Evolutionary conservation across 2,888 invertebrate genomes (phyloP).

Genomic region (Phorcus lineatus): DNA sequence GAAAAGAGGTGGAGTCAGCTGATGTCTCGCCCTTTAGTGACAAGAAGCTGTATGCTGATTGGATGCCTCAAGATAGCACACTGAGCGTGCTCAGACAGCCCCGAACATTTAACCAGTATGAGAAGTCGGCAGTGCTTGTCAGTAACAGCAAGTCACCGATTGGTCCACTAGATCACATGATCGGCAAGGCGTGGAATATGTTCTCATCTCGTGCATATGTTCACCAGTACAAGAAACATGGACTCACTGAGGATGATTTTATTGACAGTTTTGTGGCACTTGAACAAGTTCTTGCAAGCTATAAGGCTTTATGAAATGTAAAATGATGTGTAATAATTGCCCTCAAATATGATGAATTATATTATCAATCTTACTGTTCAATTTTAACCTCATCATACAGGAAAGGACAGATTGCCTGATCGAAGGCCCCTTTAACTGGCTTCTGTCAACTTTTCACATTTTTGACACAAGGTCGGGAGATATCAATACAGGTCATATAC

Average conservation of each 20-base stretch:
- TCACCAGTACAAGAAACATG: constrained; percentile 75
- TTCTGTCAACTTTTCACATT: no score
- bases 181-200: constrained; percentile 75
- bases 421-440: no score
- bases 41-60: constrained; percentile 63
- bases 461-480: no score
- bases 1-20: constrained; percentile 57
- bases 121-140: constrained; percentile 72
- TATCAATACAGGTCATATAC: no score
- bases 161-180: constrained; percentile 63
- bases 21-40: constrained; percentile 64
- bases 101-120: constrained; percentile 68
- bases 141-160: constrained; percentile 73
- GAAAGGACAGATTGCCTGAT: no score
- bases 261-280: constrained; percentile 73
- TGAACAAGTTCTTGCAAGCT: constrained; percentile 74
- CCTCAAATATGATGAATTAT: no score
- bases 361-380: no score
- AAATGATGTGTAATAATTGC: not conserved
- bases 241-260: constrained; percentile 74
- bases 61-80: constrained; percentile 59
- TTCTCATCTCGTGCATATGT: constrained; percentile 75
- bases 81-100: constrained; percentile 62
- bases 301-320: constrained; percentile 55
- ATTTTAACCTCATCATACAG: no score